These are phyloP conservation scores for Pollenia amentaria DNA, from an alignment of 2,888 invertebrate species.

Conservation along the genomic window DNA sequence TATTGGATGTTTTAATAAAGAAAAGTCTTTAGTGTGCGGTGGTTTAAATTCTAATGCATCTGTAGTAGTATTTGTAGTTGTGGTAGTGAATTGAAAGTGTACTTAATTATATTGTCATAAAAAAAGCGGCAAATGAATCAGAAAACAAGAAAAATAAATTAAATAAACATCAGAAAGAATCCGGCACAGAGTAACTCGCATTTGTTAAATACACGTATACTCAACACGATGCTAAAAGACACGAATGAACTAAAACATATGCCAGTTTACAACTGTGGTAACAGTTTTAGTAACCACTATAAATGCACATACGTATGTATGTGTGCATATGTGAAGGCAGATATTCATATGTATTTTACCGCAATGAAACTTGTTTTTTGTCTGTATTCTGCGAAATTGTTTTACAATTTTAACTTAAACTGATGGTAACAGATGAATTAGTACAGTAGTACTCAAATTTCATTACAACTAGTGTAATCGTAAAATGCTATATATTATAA, in stretches of 20 bases:
- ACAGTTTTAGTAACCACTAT: slow-evolving; percentile 11
- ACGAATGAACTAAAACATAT: slow-evolving; percentile 26
- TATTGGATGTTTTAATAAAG: neutral
- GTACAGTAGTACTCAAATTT: too few relatives aligned
- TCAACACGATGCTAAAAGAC: too few relatives aligned
- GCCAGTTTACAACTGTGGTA: slow-evolving; percentile 45
- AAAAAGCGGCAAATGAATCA: neutral
- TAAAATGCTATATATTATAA: too few relatives aligned
- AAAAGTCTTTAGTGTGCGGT: neutral
- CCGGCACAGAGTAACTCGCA: neutral
- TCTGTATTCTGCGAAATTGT: neutral
- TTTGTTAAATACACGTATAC: neutral
- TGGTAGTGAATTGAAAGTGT: neutral
- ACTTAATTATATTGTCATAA: slow-evolving; percentile 39
- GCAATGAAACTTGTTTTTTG: slow-evolving; percentile 38
- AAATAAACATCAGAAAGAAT: slow-evolving; percentile 10
- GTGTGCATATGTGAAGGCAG: neutral
- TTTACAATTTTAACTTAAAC: too few relatives aligned
- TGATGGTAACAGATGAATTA: too few relatives aligned
- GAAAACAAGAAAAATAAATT: neutral
- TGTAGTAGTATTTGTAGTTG: too few relatives aligned
- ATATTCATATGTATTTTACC: slow-evolving; percentile 18
- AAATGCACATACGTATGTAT: neutral
- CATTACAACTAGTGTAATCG: too few relatives aligned
- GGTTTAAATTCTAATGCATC: too few relatives aligned